phyloP scores from a whole-genome alignment of 2,888 invertebrate genomes.

The Nephrotoma flavescens region DNA sequence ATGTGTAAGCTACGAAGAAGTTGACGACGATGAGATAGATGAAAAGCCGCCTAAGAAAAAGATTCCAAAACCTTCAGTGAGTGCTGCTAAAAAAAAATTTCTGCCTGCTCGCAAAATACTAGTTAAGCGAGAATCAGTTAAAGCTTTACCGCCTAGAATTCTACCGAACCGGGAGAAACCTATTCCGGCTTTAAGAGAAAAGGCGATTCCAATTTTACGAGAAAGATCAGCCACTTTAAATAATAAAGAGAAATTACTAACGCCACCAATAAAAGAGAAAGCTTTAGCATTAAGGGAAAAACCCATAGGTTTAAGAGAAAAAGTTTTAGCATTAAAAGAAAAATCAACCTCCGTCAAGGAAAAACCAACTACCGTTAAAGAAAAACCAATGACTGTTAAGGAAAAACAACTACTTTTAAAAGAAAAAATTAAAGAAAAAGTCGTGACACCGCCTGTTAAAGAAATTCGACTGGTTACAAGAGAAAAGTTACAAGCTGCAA shows the following conservation, averaged over 20 bases:
- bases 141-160: not conserved
- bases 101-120: constrained; percentile 11
- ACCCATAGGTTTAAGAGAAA: not conserved
- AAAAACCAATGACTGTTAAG: not conserved
- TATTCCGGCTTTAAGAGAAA: not conserved
- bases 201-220: not conserved
- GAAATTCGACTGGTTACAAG: not conserved
- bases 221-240: not conserved
- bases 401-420: not conserved
- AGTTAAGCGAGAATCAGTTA: constrained; percentile 7
- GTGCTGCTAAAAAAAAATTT: constrained; percentile 4
- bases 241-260: no score
- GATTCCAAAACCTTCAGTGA: constrained; percentile 8
- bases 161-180: not conserved
- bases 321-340: not conserved
- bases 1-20: constrained; percentile 8
- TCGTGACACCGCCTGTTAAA: not conserved
- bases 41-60: constrained; percentile 10
- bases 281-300: not conserved
- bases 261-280: no score
- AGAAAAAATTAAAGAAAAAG: not conserved
- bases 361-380: not conserved
- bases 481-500: not conserved
- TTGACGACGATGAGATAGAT: constrained; percentile 10
- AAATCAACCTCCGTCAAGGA: not conserved